A percentile compares a stretch with the other conserved stretches of the same genome.
phyloP scores from a whole-genome alignment of 2,113 vertebrate species.

The Macquaria australasica region DNA sequence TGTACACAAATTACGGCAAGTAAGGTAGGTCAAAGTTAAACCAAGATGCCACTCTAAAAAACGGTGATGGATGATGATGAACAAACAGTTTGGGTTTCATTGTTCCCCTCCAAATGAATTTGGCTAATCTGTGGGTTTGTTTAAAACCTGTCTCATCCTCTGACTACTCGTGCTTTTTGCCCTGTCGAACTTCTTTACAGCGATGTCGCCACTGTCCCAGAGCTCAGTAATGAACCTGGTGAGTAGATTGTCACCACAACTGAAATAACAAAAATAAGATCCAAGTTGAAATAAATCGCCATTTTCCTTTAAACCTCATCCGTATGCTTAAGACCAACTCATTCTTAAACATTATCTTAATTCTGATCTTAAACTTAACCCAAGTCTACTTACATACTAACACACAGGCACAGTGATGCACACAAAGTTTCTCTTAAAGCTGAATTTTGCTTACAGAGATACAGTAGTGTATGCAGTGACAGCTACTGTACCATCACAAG shows the following conservation, averaged over 20 bases:
- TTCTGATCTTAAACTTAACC: background rate
- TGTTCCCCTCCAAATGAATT: background rate
- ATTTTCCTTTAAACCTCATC: background rate
- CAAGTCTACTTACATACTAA: background rate
- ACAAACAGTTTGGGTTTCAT: background rate
- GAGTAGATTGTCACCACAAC: background rate
- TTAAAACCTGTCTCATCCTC: background rate
- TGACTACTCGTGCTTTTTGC: background rate
- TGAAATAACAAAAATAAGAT: background rate
- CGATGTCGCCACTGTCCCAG: background rate
- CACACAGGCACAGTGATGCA: background rate
- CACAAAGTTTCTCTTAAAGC: background rate
- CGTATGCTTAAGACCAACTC: background rate
- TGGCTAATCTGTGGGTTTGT: background rate
- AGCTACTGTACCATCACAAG: slow-evolving; percentile 14
- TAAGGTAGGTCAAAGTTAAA: background rate
- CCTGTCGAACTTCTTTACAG: background rate
- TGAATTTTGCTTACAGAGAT: background rate
- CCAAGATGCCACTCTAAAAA: background rate
- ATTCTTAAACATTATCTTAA: background rate
- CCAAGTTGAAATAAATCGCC: background rate
- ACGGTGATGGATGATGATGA: background rate
- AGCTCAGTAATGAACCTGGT: background rate
- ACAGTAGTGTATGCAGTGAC: background rate
- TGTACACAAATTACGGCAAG: background rate